Conservation (phyloP, 2,113 vertebrate species). For the Cyprinus carpio region DNA sequence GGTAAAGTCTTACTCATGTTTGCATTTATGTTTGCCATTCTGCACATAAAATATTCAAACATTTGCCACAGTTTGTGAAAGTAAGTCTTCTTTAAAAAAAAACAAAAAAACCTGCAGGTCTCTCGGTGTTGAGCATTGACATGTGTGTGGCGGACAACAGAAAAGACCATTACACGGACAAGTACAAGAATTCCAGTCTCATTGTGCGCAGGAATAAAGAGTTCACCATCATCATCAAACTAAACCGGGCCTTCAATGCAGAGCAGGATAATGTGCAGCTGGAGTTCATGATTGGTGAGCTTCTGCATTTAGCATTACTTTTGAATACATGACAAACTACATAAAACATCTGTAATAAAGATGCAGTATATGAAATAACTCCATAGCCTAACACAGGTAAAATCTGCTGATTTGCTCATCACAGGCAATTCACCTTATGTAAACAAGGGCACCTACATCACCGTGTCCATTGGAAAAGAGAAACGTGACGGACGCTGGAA, state of each 20-base stretch:
- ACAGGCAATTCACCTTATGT: constrained; percentile 78
- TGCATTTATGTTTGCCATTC: neutral
- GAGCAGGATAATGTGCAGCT: constrained; percentile 72
- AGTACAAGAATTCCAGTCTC: constrained; percentile 69
- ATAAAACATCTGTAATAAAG: neutral
- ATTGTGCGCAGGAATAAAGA: constrained; percentile 81
- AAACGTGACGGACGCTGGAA: constrained; percentile 72
- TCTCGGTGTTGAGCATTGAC: constrained; percentile 64
- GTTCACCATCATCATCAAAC: constrained; percentile 76
- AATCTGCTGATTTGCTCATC: neutral
- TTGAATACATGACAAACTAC: neutral
- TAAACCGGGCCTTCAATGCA: constrained; percentile 69
- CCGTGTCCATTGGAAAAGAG: constrained; percentile 62
- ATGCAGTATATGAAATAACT: neutral
- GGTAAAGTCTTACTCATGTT: too few relatives aligned
- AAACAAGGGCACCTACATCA: constrained; percentile 79
- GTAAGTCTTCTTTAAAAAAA: neutral
- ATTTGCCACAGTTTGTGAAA: neutral
- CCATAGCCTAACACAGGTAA: neutral
- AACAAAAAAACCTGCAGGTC: neutral
- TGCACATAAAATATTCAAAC: neutral
- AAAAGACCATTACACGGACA: constrained; percentile 76
- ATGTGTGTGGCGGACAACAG: constrained; percentile 76
- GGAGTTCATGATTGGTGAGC: constrained; percentile 85
- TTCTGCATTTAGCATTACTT: neutral